phyloP scores from a whole-genome alignment of 1,140 invertebrate genomes.

The Drosophila pandora region DNA sequence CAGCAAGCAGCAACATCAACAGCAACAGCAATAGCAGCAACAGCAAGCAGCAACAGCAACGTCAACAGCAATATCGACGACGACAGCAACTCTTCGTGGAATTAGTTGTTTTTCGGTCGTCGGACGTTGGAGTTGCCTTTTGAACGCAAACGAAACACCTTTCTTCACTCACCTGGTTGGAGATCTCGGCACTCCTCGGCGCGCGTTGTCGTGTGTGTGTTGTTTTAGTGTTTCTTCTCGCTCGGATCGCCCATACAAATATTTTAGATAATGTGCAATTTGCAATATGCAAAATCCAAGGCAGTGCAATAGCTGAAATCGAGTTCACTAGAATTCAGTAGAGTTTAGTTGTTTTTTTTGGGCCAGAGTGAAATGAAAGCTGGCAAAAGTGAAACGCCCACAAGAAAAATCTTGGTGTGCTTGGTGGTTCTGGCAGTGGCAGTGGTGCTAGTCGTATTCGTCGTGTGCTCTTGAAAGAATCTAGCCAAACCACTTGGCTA shows the following conservation, averaged over 20 bases:
- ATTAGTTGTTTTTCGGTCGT: slow-evolving; percentile 67
- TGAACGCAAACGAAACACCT: not conserved
- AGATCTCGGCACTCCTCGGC: slow-evolving; percentile 35
- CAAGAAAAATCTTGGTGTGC: slow-evolving; percentile 56
- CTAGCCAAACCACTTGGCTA: slow-evolving; percentile 79
- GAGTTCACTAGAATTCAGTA: slow-evolving; percentile 23
- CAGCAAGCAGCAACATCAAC: not conserved
- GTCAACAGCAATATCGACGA: slow-evolving; percentile 25
- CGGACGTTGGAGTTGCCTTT: slow-evolving; percentile 36
- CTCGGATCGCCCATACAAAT: slow-evolving; percentile 4
- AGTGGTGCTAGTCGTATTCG: slow-evolving; percentile 14
- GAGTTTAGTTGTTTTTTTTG: slow-evolving; percentile 1
- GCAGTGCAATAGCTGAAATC: slow-evolving; percentile 37
- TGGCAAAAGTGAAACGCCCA: slow-evolving; percentile 81
- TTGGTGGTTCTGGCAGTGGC: slow-evolving; percentile 21
- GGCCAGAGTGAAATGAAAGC: slow-evolving; percentile 71
- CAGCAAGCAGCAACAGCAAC: slow-evolving; percentile 11
- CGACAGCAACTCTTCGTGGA: slow-evolving; percentile 31
- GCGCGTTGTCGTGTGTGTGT: slow-evolving; percentile 30
- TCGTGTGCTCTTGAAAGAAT: slow-evolving; percentile 63
- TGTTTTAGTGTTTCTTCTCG: slow-evolving; percentile 7
- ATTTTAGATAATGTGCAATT: slow-evolving; percentile 30
- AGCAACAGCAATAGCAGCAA: slow-evolving; percentile 12
- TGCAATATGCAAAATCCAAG: slow-evolving; percentile 19
- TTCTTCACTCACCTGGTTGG: not conserved